Conservation (phyloP, 2,113 vertebrate genomes). For the Picathartes gymnocephalus region DNA sequence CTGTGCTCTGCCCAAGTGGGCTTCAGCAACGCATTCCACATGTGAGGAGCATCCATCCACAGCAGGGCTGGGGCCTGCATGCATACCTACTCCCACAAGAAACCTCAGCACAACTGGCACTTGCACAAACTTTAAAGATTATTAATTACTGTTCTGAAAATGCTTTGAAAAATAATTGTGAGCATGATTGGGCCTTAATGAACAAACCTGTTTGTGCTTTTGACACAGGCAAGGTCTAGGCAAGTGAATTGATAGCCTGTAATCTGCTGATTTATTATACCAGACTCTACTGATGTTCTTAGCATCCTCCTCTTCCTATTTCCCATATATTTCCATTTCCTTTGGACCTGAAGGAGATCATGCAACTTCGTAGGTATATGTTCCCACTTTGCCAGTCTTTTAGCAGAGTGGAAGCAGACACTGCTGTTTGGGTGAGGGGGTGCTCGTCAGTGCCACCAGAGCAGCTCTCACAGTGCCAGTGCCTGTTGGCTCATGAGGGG, state of each 20-base stretch:
- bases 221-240: neutral
- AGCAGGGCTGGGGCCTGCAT: neutral
- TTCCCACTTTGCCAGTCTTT: neutral
- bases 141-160: neutral
- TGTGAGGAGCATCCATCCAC: neutral
- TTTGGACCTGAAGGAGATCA: neutral
- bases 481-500: neutral
- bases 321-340: neutral
- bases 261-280: neutral
- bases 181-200: neutral
- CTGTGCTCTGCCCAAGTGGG: neutral
- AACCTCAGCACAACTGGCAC: neutral
- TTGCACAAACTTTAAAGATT: neutral
- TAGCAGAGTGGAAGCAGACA: neutral
- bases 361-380: neutral
- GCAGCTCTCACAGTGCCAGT: neutral
- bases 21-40: neutral
- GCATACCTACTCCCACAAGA: neutral
- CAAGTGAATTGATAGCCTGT: neutral
- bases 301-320: neutral
- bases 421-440: too few relatives aligned
- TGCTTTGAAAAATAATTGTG: neutral
- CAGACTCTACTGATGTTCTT: neutral
- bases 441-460: neutral
- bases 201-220: neutral